These are phyloP conservation scores for Coturnix japonica DNA, from an alignment of 2,113 vertebrate genomes.

Conservation along the genomic window DNA sequence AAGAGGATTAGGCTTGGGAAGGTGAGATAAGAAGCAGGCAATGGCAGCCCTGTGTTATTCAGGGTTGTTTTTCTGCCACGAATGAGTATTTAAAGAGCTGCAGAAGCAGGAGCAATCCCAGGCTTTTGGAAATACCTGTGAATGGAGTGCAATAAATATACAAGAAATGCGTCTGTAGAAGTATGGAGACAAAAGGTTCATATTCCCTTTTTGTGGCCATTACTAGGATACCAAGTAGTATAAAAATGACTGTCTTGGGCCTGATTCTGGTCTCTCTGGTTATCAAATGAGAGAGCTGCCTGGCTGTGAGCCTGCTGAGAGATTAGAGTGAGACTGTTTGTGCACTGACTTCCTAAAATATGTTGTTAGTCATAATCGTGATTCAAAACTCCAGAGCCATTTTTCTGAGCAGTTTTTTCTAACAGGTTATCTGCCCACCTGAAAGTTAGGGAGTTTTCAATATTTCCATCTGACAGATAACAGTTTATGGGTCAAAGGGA, in stretches of 20 bases:
- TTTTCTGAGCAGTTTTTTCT: neutral
- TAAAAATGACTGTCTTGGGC: neutral
- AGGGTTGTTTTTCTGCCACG: neutral
- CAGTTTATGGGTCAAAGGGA: neutral
- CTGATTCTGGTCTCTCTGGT: neutral
- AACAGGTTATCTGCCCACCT: neutral
- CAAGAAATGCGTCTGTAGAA: neutral
- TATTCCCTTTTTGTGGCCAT: neutral
- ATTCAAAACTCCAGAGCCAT: neutral
- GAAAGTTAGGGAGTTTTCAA: neutral
- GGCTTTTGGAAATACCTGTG: conserved; percentile 20
- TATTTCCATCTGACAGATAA: neutral
- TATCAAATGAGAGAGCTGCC: neutral
- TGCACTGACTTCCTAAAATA: conserved; percentile 31
- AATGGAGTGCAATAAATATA: neutral
- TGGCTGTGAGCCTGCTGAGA: neutral
- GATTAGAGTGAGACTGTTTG: conserved; percentile 3
- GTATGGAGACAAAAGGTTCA: neutral
- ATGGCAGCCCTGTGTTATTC: neutral
- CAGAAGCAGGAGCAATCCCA: neutral
- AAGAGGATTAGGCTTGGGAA: conserved; percentile 39
- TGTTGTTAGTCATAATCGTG: neutral
- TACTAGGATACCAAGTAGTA: conserved; percentile 10
- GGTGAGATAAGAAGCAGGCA: conserved; percentile 47
- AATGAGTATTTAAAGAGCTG: conserved; percentile 50